These are phyloP conservation scores for Syngnathoides biaculeatus DNA, from an alignment of 2,113 vertebrate genomes.

Conservation along the genomic window DNA sequence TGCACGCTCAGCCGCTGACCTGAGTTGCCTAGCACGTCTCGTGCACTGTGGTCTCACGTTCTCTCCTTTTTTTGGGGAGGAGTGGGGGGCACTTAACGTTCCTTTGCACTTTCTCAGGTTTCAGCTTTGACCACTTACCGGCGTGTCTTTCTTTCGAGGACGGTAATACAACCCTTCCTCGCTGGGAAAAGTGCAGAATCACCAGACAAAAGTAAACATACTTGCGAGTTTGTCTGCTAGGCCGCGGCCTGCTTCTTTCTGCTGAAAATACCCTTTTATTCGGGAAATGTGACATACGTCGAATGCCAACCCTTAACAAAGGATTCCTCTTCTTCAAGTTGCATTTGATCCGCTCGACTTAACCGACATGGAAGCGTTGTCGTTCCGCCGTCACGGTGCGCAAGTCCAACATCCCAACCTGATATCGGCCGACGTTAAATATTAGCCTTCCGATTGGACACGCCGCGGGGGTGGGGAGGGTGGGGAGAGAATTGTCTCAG, in stretches of 20 bases:
- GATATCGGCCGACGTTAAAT: conserved; percentile 75
- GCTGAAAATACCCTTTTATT: not conserved
- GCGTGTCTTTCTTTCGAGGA: conserved; percentile 17
- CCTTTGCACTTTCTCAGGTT: conserved; percentile 49
- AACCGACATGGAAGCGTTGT: not conserved
- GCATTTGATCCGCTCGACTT: not conserved
- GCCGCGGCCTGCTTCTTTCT: too few species aligned
- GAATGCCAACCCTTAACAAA: not conserved
- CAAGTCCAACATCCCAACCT: conserved; percentile 22
- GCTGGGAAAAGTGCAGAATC: conserved; percentile 12
- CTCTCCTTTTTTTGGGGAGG: conserved; percentile 16
- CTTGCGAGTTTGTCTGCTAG: not conserved
- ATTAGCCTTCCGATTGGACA: conserved; percentile 84
- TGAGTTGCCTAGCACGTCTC: conserved; percentile 21
- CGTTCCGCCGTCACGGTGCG: conserved; percentile 9
- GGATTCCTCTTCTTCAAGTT: not conserved
- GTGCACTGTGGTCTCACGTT: not conserved
- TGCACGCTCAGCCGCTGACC: conserved; percentile 26
- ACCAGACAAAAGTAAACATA: conserved; percentile 22
- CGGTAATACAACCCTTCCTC: too few species aligned
- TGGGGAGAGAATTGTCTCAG: conserved; percentile 72
- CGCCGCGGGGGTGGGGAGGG: conserved; percentile 77
- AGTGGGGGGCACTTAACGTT: conserved; percentile 35
- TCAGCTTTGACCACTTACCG: conserved; percentile 38
- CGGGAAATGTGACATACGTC: not conserved